A percentile compares a stretch with the other conserved stretches of the same genome.
These are phyloP conservation scores for Lampris megalopsis DNA, from an alignment of 2,113 vertebrate species.

Conservation along the genomic window DNA sequence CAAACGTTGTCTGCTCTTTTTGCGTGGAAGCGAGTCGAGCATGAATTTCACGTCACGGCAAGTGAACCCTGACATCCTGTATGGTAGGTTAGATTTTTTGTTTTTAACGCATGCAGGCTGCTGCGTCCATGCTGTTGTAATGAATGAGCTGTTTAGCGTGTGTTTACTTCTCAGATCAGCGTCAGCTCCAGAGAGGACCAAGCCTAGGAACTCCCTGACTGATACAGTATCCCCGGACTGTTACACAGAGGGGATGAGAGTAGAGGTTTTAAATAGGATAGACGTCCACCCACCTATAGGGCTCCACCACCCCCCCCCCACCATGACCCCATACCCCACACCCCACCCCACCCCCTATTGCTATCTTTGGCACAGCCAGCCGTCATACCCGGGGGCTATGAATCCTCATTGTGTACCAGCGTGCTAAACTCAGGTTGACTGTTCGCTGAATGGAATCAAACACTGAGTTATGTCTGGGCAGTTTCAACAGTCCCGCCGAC, in stretches of 20 bases:
- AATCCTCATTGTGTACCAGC: slow-evolving; percentile 69
- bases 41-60: too few species aligned
- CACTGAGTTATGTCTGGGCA: slow-evolving; percentile 65
- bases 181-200: slow-evolving; percentile 29
- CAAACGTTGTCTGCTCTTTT: too few species aligned
- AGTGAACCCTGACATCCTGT: too few species aligned
- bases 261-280: slow-evolving; percentile 78
- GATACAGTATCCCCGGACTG: slow-evolving; percentile 59
- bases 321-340: too few species aligned
- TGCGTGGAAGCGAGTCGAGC: too few species aligned
- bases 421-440: slow-evolving; percentile 61
- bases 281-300: not conserved
- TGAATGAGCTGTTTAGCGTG: slow-evolving; percentile 9
- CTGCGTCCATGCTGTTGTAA: not conserved
- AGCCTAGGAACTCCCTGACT: slow-evolving; percentile 51
- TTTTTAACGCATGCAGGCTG: not conserved
- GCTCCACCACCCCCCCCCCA: too few species aligned
- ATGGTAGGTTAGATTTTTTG: too few species aligned
- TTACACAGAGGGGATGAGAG: slow-evolving; percentile 54
- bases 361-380: slow-evolving; percentile 74
- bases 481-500: slow-evolving; percentile 67
- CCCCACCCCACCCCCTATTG: slow-evolving; percentile 13
- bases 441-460: slow-evolving; percentile 49
- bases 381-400: slow-evolving; percentile 68
- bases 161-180: slow-evolving; percentile 53